Evolutionary conservation across 53 echinoderm and acorn worm species (phyloP), one percentile per base, ranked within the genome.

Genomic region (Henricia sp.): DNA sequence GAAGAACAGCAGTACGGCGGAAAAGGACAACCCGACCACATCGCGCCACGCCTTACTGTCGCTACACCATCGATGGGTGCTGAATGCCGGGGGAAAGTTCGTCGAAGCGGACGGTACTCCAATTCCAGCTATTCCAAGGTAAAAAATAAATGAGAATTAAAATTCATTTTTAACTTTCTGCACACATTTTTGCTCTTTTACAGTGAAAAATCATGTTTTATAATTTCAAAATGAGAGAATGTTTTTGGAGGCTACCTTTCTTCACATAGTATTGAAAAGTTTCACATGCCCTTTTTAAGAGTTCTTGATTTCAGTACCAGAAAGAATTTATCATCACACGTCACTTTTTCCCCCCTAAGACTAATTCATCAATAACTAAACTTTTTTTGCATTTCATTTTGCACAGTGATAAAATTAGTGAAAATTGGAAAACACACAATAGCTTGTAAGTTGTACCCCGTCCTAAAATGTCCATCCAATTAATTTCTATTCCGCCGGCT

Each of bases 61-160:
- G 17, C 90, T 96, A 11, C 93, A 96, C 71, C 96, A 96, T 52
- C 89, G 96, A 5, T 96, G 93, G 92, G 93, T 96, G 3, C 52
- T 96, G 30, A 96, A 94, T 68, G 96, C 96, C 2, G 96, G 96
- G 10, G 96, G 96, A 16, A 86, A 82, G 50, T 94, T 96, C 58
- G 84, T 93, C 0, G 96, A 96, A 72, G 20, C 72, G 26, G 94
- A 96, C 37, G 96, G 94, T 1, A 92, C 96, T 13, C 88, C 88
- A 2, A 96, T 96, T 4, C 96, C 96, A 29, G 96, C 96, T 59
- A 96, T 96, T 52, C 96, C 96, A 56, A 96, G 96, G 96, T 96
- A 91, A 51, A 32, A 37, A 33, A 43, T 16, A 21, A 8, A 44
- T 44, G 44, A 44, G 6, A 44, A 9, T 44, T 44, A 44, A 6